phyloP scores from a whole-genome alignment of 2,888 invertebrate species.

The Hypomecis punctinalis region DNA sequence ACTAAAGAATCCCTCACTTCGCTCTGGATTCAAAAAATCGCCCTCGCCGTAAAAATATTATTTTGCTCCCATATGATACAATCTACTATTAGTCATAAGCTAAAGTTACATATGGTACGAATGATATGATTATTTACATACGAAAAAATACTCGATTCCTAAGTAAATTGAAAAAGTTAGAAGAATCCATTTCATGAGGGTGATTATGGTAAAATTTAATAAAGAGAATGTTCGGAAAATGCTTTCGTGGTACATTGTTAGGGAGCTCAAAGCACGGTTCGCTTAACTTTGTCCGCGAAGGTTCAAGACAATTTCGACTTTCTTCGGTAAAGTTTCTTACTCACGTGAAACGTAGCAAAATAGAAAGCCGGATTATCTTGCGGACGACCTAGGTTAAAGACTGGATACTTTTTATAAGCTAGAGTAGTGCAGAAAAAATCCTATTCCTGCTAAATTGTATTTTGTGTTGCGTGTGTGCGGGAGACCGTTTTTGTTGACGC shows the following conservation, averaged over 20 bases:
- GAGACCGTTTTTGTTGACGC: too few relatives aligned
- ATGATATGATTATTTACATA: not conserved
- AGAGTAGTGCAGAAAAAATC: not conserved
- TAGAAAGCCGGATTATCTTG: constrained; percentile 33
- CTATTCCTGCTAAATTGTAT: too few relatives aligned
- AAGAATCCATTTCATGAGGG: not conserved
- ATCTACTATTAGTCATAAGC: too few relatives aligned
- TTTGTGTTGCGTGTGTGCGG: too few relatives aligned
- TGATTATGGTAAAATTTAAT: constrained; percentile 34
- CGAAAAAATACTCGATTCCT: not conserved
- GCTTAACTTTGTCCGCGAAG: constrained; percentile 42
- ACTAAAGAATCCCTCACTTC: too few relatives aligned
- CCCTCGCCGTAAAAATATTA: too few relatives aligned
- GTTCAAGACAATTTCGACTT: constrained; percentile 40
- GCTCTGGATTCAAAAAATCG: too few relatives aligned
- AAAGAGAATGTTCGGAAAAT: constrained; percentile 41
- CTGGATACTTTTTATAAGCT: not conserved
- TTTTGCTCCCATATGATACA: too few relatives aligned
- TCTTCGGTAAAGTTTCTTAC: constrained; percentile 27
- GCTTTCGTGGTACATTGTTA: constrained; percentile 42
- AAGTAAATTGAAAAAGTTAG: not conserved
- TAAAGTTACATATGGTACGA: too few relatives aligned
- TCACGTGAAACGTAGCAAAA: constrained; percentile 32
- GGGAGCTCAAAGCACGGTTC: constrained; percentile 46
- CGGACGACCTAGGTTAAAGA: constrained; percentile 25